Base-by-base conservation (phyloP, 2,888 invertebrate species). In the Ferdinandea cuprea region DNA sequence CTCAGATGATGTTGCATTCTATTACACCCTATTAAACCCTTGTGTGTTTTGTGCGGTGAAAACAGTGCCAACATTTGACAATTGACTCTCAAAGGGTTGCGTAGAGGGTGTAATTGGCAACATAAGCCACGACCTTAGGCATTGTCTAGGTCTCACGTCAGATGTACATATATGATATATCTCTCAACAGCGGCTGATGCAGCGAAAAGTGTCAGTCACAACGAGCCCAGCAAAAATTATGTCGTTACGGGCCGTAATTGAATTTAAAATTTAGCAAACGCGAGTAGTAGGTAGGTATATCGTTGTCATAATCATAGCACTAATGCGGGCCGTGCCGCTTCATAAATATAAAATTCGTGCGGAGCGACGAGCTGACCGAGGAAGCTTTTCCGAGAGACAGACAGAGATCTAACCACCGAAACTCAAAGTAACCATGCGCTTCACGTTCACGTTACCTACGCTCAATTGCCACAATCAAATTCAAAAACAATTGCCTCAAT, bases 391-490 rank as follows among this genome's bases (percentile, higher is more conserved):
- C 35, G 15, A 35, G 1, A 35, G 40, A 44, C 44, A 19, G 19
- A 13, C 25, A 11, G 19, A 59, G 21, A 66, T 56, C 72, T 59
- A 54, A 79, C 59, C 72, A 72, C 79, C 73, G 52, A 78, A 73
- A 50, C 72, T 68, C 73, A 73, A 83, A 83, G 83, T 85, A 85
- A 80, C 86, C 86, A 86, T 86, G 86, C 86, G 86, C 85, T 85
- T 80, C 85, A 78, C 86, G 80, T 85, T 85, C 71, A 46, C 71
- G 61, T 85, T 85, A 87, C 87, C 87, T 85, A 87, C 88, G 88
- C 88, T 89, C 89, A 90, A 90, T 90, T 90, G 89, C 87, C 89
- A 87, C 90, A 90, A 90, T 90, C 90, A 90, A 90, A 90, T 89
- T 89, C 88, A 86, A 86, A 88, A 88, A 87, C 88, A 89, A 89